Base-by-base conservation (phyloP, 2,113 vertebrate species). In the Stigmatopora nigra region DNA sequence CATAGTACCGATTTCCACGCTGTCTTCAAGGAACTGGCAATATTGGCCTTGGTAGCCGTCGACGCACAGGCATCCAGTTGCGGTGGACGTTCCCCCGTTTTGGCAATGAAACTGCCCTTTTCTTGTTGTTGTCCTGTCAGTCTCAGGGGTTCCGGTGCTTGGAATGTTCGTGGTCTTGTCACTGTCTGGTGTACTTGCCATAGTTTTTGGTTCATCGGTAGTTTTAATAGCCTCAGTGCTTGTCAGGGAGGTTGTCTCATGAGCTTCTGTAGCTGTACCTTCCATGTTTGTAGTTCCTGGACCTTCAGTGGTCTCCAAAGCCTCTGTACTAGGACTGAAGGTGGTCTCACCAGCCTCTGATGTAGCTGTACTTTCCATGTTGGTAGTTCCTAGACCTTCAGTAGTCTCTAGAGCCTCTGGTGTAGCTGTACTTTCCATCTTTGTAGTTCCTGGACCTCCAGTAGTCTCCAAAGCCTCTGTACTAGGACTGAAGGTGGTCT, bases 61-160 rank as follows among this genome's bases (percentile, higher is more conserved):
- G 15, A 0, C 1, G 66, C 78, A 80, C 2, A 0, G 13, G 25
- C 78, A 80, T 15, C 0, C 13, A 0, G 0, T 1, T 35, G 68
- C 78, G 68, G 49, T 41, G 0, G 7, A 20, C 19, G 0, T 4
- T 17, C 73, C 73, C 4, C 73, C 73, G 60, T 77, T 68, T 38
- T 41, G 22, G 48, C 78, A 80, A 0, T 22, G 0, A 0, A 9
- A 0, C 0, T 38, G 49, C 1, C 25, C 25, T 31, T 46, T 1
- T 13, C 2, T 9, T 49, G 57, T 71, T 22, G 36, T 1, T 53
- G 49, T 15, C 16, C 25, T 31, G 48, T 7, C 15, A 49, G 25
- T 31, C 25, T 31, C 25, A 31, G 25, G 25, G 1, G 25, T 31
- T 31, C 25, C 25, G 25, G 25, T 31, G 25, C 25, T 31, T 31